These are phyloP conservation scores for Takifugu flavidus DNA, from an alignment of 2,113 vertebrate genomes.

Conservation along the genomic window DNA sequence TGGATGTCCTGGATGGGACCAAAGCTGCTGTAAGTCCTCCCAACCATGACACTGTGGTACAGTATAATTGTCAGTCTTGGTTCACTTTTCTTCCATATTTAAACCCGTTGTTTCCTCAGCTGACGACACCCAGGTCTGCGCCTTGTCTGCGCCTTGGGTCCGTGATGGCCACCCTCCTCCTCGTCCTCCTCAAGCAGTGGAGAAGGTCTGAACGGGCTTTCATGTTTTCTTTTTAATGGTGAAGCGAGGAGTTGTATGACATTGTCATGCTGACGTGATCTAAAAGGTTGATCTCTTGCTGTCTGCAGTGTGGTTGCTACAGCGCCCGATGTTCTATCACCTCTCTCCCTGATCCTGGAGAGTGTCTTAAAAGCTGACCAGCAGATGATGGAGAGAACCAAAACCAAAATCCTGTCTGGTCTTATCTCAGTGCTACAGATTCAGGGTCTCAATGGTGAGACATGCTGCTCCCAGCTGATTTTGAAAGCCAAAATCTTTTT, in stretches of 20 bases:
- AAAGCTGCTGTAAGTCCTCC: conserved; percentile 82
- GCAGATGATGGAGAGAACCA: conserved; percentile 91
- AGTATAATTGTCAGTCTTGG: neutral
- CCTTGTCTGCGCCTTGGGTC: conserved; percentile 89
- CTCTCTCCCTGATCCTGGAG: conserved; percentile 90
- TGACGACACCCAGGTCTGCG: conserved; percentile 81
- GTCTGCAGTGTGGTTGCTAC: conserved; percentile 80
- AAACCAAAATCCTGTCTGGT: conserved; percentile 91
- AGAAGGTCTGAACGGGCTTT: conserved; percentile 75
- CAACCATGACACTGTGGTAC: neutral
- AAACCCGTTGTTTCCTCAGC: conserved; percentile 58
- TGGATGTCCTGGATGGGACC: conserved; percentile 87
- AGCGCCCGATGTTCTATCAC: conserved; percentile 84
- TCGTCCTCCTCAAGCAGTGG: conserved; percentile 92
- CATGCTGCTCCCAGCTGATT: neutral
- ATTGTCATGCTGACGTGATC: neutral
- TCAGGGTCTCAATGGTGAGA: conserved; percentile 86
- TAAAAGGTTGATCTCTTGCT: neutral
- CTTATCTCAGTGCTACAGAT: conserved; percentile 92
- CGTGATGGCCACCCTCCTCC: conserved; percentile 90
- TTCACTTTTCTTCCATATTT: neutral
- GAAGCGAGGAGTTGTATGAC: neutral
- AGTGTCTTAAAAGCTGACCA: conserved; percentile 89
- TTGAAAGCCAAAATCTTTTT: neutral
- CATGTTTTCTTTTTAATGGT: neutral